Conservation (phyloP, 2,888 invertebrate species). For the Campopleginae sp. region DNA sequence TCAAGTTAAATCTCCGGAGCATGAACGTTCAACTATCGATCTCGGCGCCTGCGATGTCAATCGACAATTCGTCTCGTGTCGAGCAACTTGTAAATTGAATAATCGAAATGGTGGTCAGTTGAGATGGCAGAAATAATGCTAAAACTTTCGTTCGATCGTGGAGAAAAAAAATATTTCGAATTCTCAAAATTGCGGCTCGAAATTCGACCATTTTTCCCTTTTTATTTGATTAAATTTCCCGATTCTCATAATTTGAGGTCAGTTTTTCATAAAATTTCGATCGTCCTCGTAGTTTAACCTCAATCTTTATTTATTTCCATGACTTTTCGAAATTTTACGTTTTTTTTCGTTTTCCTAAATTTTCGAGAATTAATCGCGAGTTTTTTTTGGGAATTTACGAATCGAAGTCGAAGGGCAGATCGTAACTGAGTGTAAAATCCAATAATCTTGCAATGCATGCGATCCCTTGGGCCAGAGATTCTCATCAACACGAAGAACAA, state of each 20-base stretch:
- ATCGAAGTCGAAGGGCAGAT: neutral
- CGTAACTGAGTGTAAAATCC: neutral
- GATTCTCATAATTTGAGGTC: too few species aligned
- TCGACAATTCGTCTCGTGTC: neutral
- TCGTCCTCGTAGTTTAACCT: neutral
- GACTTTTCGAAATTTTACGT: neutral
- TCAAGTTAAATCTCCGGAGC: neutral
- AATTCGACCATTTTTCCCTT: neutral
- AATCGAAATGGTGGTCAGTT: too few species aligned
- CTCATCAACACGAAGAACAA: neutral
- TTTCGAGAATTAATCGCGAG: neutral
- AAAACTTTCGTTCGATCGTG: neutral
- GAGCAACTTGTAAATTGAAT: neutral
- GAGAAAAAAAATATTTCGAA: neutral
- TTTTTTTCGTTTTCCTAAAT: neutral
- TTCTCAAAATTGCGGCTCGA: neutral
- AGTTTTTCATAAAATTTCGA: neutral
- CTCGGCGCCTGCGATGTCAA: constrained; percentile 17
- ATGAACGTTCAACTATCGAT: neutral
- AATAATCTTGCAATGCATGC: neutral
- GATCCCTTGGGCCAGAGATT: neutral
- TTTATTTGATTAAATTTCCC: neutral
- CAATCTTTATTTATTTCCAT: neutral
- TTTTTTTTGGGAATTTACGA: neutral
- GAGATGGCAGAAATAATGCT: neutral